Conservation (phyloP, 2,113 vertebrate species). For the Taxidea taxus region DNA sequence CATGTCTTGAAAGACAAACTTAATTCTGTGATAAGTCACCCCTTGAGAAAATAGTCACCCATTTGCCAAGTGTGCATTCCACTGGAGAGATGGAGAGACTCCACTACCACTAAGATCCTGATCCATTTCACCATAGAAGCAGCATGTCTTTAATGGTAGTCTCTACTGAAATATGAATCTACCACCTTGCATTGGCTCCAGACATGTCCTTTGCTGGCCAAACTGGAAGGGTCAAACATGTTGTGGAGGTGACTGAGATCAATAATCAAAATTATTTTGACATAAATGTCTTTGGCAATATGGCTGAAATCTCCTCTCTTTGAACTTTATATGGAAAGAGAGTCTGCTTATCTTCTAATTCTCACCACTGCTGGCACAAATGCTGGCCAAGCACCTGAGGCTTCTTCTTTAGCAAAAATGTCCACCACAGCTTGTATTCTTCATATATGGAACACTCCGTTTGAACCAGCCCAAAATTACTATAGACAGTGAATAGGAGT, state of each 20-base stretch:
- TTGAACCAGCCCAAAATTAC: not conserved
- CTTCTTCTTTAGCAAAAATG: not conserved
- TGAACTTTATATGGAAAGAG: not conserved
- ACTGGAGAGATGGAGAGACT: not conserved
- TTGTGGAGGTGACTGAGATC: not conserved
- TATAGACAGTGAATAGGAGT: not conserved
- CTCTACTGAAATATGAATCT: not conserved
- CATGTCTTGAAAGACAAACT: not conserved
- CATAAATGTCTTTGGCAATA: not conserved
- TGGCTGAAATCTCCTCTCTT: not conserved
- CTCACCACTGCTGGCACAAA: not conserved
- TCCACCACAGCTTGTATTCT: not conserved
- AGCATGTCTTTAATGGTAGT: not conserved
- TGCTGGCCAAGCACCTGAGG: accelerated
- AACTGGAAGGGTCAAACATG: accelerated
- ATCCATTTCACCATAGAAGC: not conserved
- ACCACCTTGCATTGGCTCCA: not conserved
- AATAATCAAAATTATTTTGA: not conserved
- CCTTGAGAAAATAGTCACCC: not conserved
- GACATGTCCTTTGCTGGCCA: not conserved
- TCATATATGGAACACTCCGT: not conserved
- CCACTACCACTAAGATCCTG: not conserved
- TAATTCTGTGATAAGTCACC: not conserved
- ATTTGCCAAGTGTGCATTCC: not conserved
- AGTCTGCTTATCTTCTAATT: not conserved